Percentiles rank a stretch among this genome's conserved stretches.
phyloP scores from a whole-genome alignment of 2,113 vertebrate species.

The Carlito syrichta region DNA sequence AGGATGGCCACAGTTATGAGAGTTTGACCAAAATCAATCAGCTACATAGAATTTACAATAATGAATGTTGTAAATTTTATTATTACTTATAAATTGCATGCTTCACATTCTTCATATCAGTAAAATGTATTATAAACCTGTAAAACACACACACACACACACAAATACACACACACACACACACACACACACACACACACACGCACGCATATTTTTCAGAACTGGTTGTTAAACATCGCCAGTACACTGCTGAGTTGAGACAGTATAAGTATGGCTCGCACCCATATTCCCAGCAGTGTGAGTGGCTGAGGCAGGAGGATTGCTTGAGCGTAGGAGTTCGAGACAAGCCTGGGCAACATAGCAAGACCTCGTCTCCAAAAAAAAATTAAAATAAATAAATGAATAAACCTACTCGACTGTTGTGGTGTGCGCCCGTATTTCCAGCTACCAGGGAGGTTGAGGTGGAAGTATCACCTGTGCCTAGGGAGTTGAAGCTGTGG shows the following conservation, averaged over 20 bases:
- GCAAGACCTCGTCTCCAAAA: too few species aligned
- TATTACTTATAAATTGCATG: not conserved
- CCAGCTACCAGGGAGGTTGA: too few species aligned
- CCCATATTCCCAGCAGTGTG: too few species aligned
- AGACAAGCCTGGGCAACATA: too few species aligned
- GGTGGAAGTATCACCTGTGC: too few species aligned
- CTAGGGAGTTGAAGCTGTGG: too few species aligned
- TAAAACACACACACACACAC: not conserved
- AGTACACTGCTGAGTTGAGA: not conserved
- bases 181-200: not conserved
- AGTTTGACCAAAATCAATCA: not conserved
- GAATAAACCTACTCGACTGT: too few species aligned
- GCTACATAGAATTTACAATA: not conserved
- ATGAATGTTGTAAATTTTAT: not conserved
- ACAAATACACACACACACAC: not conserved
- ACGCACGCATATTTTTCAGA: not conserved
- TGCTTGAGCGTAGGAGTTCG: too few species aligned
- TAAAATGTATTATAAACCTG: not conserved
- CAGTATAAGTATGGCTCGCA: not conserved
- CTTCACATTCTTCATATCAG: not conserved
- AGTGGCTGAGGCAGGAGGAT: too few species aligned
- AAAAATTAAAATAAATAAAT: too few species aligned
- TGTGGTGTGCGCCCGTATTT: too few species aligned
- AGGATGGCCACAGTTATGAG: not conserved
- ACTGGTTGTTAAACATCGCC: not conserved